These are phyloP conservation scores for Chrysolina oricalcia DNA, from an alignment of 2,888 invertebrate species.

Conservation along the genomic window DNA sequence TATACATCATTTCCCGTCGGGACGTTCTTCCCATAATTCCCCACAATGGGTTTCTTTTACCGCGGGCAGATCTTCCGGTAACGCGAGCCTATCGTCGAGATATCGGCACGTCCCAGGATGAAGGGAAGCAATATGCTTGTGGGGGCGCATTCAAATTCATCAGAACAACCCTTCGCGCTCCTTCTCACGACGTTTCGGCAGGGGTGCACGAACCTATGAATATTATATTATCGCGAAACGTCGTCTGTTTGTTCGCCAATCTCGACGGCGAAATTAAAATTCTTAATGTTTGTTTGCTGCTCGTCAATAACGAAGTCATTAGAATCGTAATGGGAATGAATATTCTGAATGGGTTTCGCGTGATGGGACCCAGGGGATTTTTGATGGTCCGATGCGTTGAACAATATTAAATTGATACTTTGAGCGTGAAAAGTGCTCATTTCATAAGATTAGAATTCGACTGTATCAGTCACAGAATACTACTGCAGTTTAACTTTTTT, in stretches of 20 bases:
- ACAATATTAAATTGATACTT: background rate
- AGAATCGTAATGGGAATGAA: conserved; percentile 29
- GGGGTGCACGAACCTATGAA: conserved; percentile 50
- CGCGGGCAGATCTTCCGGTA: conserved; percentile 44
- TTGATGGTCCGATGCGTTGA: background rate
- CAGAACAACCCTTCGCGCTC: conserved; percentile 35
- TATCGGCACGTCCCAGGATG: conserved; percentile 46
- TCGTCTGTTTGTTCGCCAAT: conserved; percentile 15
- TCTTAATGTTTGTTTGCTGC: conserved; percentile 24
- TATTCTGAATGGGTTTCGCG: background rate
- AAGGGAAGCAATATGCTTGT: conserved; percentile 46
- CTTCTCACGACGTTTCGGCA: conserved; percentile 27
- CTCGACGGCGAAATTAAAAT: conserved; percentile 17
- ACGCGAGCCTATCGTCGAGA: conserved; percentile 44
- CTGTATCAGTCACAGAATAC: too few species aligned
- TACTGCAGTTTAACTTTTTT: too few species aligned
- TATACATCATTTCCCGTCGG: background rate
- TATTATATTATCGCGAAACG: conserved; percentile 50
- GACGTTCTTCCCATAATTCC: background rate
- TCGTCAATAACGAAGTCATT: conserved; percentile 26
- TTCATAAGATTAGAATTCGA: too few species aligned
- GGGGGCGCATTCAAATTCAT: conserved; percentile 55
- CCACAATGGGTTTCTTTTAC: background rate
- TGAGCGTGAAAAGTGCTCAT: background rate
- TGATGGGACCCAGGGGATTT: background rate